These are phyloP conservation scores for Athene cunicularia DNA, from an alignment of 2,113 vertebrate species.

Conservation along the genomic window DNA sequence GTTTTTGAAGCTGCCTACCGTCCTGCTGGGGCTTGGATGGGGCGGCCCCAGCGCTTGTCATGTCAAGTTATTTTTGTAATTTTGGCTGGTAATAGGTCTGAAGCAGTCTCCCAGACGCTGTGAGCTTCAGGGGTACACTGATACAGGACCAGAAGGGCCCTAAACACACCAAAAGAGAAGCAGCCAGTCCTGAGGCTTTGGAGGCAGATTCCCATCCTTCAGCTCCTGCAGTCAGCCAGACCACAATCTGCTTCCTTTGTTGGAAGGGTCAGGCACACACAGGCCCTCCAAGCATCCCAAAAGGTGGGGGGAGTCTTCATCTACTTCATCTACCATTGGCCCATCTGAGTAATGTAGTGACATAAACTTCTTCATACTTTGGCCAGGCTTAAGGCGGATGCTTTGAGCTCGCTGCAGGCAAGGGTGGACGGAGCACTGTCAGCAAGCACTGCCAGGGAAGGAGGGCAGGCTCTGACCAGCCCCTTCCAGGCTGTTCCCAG, in stretches of 20 bases:
- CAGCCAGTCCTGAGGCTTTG: neutral
- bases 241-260: neutral
- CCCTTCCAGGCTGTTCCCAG: neutral
- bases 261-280: neutral
- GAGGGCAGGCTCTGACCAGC: neutral
- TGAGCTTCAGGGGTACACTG: neutral
- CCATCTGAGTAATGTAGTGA: neutral
- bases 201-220: neutral
- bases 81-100: neutral
- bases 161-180: neutral
- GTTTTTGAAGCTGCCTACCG: slow-evolving; percentile 35
- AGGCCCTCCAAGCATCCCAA: neutral
- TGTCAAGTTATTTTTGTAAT: slow-evolving; percentile 18
- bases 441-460: neutral
- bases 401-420: neutral
- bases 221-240: neutral
- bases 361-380: neutral
- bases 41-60: neutral
- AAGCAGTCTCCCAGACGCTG: neutral
- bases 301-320: neutral
- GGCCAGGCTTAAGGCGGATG: neutral
- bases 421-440: neutral
- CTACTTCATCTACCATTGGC: neutral
- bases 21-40: slow-evolving; percentile 24
- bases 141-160: neutral